Percentiles rank a stretch among this genome's conserved stretches.
These are phyloP conservation scores for Melanitta fusca DNA, from an alignment of 2,797 vertebrate genomes.

Conservation along the genomic window DNA sequence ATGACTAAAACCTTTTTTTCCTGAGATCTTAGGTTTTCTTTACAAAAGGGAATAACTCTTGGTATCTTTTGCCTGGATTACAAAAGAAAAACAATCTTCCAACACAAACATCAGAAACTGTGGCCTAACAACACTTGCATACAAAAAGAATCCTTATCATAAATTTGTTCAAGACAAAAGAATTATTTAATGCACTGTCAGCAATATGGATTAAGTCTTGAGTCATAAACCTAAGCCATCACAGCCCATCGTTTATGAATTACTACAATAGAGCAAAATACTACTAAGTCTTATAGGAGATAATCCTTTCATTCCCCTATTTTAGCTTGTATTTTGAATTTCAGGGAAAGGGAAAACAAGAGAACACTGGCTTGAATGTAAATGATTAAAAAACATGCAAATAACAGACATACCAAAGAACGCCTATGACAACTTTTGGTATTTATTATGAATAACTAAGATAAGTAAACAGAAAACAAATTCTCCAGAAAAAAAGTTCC, in stretches of 20 bases:
- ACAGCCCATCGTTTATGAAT: neutral
- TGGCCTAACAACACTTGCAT: neutral
- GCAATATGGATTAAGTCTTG: neutral
- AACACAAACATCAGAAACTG: neutral
- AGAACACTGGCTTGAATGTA: neutral
- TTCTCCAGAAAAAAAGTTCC: neutral
- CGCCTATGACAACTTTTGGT: neutral
- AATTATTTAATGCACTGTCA: neutral
- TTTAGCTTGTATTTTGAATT: neutral
- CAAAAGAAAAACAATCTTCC: neutral
- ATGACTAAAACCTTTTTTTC: neutral
- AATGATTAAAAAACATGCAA: neutral
- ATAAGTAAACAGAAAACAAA: neutral
- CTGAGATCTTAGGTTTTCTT: neutral
- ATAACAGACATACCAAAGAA: neutral
- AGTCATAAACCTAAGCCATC: neutral
- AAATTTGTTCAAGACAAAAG: neutral
- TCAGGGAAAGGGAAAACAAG: neutral
- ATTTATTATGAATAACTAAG: neutral
- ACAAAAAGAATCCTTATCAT: neutral
- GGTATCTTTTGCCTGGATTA: neutral
- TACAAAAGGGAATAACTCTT: neutral
- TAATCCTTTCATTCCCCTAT: neutral
- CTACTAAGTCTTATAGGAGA: neutral
- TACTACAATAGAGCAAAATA: neutral